These are phyloP conservation scores for Pandemis cinnamomeana DNA, from an alignment of 2,888 invertebrate genomes.

Conservation along the genomic window DNA sequence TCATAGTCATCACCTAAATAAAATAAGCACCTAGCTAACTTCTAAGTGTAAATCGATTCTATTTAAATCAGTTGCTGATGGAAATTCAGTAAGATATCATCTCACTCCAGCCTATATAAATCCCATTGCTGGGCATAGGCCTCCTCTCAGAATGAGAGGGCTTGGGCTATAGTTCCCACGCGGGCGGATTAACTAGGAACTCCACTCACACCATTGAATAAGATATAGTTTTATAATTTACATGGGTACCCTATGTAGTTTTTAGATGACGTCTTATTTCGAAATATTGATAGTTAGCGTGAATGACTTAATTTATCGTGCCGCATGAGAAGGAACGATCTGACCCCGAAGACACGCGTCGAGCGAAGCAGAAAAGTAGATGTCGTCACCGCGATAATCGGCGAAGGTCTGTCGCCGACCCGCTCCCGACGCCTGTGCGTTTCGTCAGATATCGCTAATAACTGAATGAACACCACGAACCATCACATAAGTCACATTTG, in stretches of 20 bases:
- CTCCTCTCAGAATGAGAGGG: too few relatives aligned
- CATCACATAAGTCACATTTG: conserved; percentile 20
- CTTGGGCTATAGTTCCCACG: too few relatives aligned
- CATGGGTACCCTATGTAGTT: background rate
- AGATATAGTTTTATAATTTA: too few relatives aligned
- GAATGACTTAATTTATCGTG: conserved; percentile 39
- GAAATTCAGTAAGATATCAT: too few relatives aligned
- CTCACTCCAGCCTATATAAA: too few relatives aligned
- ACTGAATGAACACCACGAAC: conserved; percentile 30
- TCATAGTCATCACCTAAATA: too few relatives aligned
- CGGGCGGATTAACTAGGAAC: too few relatives aligned
- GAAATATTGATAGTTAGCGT: background rate
- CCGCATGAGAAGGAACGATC: conserved; percentile 35
- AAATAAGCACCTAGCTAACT: too few relatives aligned
- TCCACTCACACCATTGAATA: too few relatives aligned
- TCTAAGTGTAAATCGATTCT: too few relatives aligned
- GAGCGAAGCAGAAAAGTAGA: conserved; percentile 52
- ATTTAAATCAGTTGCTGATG: too few relatives aligned
- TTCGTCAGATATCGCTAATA: conserved; percentile 40
- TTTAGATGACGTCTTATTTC: background rate
- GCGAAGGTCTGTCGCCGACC: conserved; percentile 69
- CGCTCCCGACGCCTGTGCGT: conserved; percentile 52
- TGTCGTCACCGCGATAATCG: conserved; percentile 81
- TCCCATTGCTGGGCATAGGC: too few relatives aligned
- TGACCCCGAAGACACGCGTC: conserved; percentile 50